Evolutionary conservation across 2,888 invertebrate species (phyloP).

Genomic region (Helleia helle): DNA sequence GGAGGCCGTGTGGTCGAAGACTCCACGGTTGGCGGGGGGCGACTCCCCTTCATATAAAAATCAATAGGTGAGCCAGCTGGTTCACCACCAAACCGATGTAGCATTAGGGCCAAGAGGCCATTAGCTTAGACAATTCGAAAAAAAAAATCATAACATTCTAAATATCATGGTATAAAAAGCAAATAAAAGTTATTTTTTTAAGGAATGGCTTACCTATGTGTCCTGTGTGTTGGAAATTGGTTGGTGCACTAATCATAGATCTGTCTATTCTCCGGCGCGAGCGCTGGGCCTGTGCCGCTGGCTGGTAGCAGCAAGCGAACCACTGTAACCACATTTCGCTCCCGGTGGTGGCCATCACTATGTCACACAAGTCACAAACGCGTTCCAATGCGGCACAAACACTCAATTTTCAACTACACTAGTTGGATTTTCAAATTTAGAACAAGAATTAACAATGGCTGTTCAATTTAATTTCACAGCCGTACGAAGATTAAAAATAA

Average conservation of each 20-base stretch:
- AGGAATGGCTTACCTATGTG: conserved; percentile 64
- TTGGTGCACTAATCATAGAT: conserved; percentile 96
- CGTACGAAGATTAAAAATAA: neutral
- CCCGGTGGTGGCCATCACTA: conserved; percentile 78
- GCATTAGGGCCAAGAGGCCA: too few species aligned
- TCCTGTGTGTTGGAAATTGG: conserved; percentile 96
- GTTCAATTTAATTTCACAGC: neutral
- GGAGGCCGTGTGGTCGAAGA: too few species aligned
- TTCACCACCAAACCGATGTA: too few species aligned
- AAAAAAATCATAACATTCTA: too few species aligned
- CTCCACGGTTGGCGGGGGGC: too few species aligned
- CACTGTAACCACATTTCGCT: conserved; percentile 93
- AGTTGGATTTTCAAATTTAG: conserved; percentile 7
- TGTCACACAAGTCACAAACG: conserved; percentile 31
- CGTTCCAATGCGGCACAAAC: conserved; percentile 13
- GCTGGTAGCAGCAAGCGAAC: conserved; percentile 93
- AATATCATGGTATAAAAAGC: too few species aligned
- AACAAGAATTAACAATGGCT: neutral
- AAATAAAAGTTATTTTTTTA: too few species aligned
- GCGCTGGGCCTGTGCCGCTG: conserved; percentile 82
- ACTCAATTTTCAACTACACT: conserved; percentile 6
- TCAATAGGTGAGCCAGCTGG: too few species aligned
- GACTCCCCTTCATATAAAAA: too few species aligned
- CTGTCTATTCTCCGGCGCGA: conserved; percentile 87
- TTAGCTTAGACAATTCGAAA: too few species aligned